Evolutionary conservation across 2,888 invertebrate species (phyloP).

Genomic region (Sturmia bella): DNA sequence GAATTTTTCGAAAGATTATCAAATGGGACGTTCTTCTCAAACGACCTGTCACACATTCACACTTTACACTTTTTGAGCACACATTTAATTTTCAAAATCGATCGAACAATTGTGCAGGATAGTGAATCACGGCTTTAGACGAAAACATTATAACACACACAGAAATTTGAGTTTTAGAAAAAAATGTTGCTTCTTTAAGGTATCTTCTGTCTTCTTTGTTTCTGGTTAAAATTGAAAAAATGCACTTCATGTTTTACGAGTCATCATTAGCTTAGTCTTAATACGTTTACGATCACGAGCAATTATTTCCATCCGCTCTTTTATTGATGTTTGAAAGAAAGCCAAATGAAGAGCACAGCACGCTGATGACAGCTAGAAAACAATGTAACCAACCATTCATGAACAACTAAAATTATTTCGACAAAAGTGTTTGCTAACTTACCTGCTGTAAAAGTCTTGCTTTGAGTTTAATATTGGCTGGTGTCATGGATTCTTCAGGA

Average conservation of each 20-base stretch:
- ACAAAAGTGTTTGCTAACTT: neutral
- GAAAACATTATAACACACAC: no score
- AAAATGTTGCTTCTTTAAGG: no score
- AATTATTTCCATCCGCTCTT: slow-evolving; percentile 80
- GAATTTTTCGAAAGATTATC: no score
- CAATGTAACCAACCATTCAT: neutral
- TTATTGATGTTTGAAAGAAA: slow-evolving; percentile 76
- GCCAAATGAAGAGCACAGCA: slow-evolving; percentile 77
- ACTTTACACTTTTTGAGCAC: no score
- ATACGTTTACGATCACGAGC: slow-evolving; percentile 78
- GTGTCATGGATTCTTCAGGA: slow-evolving; percentile 71
- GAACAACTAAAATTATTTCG: neutral
- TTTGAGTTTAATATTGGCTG: slow-evolving; percentile 78
- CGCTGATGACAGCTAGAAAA: slow-evolving; percentile 76
- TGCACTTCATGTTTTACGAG: slow-evolving; percentile 71
- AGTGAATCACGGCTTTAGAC: no score
- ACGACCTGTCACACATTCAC: no score
- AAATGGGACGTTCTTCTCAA: no score
- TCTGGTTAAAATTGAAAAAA: no score
- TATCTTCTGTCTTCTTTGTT: no score
- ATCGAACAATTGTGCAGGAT: no score
- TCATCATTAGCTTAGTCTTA: slow-evolving; percentile 74
- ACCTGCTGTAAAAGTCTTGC: slow-evolving; percentile 80
- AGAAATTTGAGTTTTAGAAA: no score
- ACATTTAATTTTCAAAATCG: no score